These are phyloP conservation scores for Rhagoletis zephyria DNA, from an alignment of 1,140 invertebrate species.

Conservation along the genomic window DNA sequence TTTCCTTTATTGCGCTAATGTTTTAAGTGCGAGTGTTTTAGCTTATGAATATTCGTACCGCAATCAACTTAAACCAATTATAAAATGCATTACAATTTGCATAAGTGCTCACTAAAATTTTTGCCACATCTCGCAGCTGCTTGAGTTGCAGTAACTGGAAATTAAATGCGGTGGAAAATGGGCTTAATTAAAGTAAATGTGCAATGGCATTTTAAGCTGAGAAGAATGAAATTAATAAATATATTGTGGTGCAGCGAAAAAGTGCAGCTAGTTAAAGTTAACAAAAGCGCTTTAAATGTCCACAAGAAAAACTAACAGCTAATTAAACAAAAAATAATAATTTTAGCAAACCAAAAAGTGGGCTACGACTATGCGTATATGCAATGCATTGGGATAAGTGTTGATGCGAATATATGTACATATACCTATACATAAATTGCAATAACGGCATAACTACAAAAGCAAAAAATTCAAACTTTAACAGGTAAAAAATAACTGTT, in stretches of 20 bases:
- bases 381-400: not conserved
- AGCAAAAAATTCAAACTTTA: no score
- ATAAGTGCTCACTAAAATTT: slow-evolving; percentile 12
- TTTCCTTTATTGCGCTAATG: not conserved
- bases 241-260: not conserved
- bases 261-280: not conserved
- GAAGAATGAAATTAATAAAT: not conserved
- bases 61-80: slow-evolving; percentile 41
- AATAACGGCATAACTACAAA: no score
- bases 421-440: no score
- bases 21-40: slow-evolving; percentile 33
- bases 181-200: slow-evolving; percentile 44
- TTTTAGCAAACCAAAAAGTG: not conserved
- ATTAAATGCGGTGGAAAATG: not conserved
- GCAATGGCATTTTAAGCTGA: not conserved
- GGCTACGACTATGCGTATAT: no score
- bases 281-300: not conserved
- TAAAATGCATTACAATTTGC: slow-evolving; percentile 35
- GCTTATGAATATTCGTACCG: not conserved
- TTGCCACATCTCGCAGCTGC: not conserved
- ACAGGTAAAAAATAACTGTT: no score
- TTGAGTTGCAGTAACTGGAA: not conserved
- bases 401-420: no score
- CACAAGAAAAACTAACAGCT: not conserved
- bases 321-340: not conserved